Evolutionary conservation across 2,113 vertebrate genomes (phyloP).

Genomic region (Pandion haliaetus): DNA sequence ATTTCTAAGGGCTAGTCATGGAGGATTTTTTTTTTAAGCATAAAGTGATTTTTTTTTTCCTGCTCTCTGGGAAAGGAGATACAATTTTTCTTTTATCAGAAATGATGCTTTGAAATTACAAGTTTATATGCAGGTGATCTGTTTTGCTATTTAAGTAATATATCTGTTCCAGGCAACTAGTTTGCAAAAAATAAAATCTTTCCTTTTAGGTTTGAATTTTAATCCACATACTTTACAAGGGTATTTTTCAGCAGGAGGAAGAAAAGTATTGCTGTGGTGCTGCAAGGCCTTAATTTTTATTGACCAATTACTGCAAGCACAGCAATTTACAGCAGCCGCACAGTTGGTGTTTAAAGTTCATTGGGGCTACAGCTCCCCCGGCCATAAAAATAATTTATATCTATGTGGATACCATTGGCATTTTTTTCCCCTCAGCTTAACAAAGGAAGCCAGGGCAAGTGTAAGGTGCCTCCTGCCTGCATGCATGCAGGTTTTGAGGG

Average conservation of each 20-base stretch:
- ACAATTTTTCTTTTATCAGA: neutral
- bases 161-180: neutral
- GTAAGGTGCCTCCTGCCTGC: neutral
- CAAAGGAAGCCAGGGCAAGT: neutral
- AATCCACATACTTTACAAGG: neutral
- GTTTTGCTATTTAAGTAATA: neutral
- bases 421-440: neutral
- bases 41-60: neutral
- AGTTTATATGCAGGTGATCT: neutral
- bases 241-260: neutral
- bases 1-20: neutral
- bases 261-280: neutral
- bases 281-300: slow-evolving; percentile 27
- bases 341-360: slow-evolving; percentile 23
- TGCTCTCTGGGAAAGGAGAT: neutral
- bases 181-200: neutral
- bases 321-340: neutral
- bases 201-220: neutral
- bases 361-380: neutral
- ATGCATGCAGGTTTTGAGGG: neutral
- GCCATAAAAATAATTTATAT: slow-evolving; percentile 18
- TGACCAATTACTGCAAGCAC: neutral
- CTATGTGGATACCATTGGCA: neutral
- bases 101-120: neutral
- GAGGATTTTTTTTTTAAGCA: neutral